Evolutionary conservation across 2,113 vertebrate genomes (phyloP).

Genomic region (Aspiorhynchus laticeps): DNA sequence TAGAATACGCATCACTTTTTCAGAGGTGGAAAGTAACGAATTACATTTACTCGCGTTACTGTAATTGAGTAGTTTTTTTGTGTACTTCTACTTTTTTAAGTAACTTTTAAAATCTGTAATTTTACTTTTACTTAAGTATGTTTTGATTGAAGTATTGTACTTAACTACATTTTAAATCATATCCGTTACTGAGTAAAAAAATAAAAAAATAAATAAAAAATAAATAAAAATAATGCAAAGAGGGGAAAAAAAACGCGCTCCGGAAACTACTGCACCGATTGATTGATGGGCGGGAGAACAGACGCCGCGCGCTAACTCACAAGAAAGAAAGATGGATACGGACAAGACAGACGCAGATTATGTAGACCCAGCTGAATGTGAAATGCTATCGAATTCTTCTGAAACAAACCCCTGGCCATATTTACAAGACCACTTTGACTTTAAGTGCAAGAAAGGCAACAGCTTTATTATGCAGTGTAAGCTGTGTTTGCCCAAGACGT

Average conservation of each 20-base stretch:
- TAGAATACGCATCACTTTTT: too few relatives aligned
- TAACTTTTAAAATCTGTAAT: background rate
- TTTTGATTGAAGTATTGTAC: background rate
- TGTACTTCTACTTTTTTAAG: background rate
- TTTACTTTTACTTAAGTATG: background rate
- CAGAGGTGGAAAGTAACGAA: too few relatives aligned
- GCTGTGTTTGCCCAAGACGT: constrained; percentile 13
- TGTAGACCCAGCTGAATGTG: background rate
- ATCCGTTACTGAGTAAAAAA: background rate
- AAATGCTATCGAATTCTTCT: background rate
- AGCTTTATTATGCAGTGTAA: constrained; percentile 29
- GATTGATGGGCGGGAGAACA: background rate
- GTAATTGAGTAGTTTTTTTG: too few relatives aligned
- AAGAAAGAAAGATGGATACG: background rate
- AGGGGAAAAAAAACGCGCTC: background rate
- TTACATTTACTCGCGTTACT: too few relatives aligned
- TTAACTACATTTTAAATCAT: constrained; percentile 1
- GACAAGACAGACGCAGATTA: background rate
- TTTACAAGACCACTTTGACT: background rate
- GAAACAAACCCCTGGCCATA: constrained; percentile 17
- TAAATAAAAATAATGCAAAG: background rate
- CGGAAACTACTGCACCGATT: background rate
- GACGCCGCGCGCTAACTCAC: background rate
- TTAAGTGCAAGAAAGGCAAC: constrained; percentile 25
- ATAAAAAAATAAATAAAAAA: background rate